Conservation (phyloP, 2,888 invertebrate genomes). For the Drosophila rellima region DNA sequence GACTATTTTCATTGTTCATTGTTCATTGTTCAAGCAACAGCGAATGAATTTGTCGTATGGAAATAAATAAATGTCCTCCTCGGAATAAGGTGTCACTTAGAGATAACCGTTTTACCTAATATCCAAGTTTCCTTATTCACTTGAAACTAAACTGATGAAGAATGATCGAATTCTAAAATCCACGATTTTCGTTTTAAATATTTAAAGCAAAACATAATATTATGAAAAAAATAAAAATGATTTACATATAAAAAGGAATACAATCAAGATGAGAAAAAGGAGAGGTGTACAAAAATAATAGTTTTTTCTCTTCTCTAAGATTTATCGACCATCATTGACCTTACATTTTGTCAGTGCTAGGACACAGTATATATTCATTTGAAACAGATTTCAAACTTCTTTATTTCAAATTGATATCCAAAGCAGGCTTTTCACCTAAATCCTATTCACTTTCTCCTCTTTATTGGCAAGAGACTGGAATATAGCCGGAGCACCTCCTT, state of each 20-base stretch:
- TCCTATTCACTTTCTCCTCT: neutral
- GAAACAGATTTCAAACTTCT: too few species aligned
- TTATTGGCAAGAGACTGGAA: neutral
- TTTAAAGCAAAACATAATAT: neutral
- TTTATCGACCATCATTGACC: too few species aligned
- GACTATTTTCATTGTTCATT: neutral
- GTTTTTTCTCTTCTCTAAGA: too few species aligned
- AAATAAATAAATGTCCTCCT: neutral
- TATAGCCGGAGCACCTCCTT: neutral
- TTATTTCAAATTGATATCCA: too few species aligned
- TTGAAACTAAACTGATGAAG: neutral
- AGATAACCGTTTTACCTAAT: neutral
- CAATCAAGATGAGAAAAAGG: too few species aligned
- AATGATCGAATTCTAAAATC: neutral
- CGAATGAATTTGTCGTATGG: neutral
- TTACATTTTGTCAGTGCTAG: too few species aligned
- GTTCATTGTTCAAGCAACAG: neutral
- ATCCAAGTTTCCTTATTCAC: neutral
- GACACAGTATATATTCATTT: too few species aligned
- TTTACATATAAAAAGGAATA: too few species aligned
- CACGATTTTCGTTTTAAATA: neutral
- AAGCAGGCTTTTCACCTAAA: too few species aligned
- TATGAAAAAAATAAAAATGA: neutral
- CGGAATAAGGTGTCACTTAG: neutral
- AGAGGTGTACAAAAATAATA: too few species aligned